These are phyloP conservation scores for Hylyphantes graminicola DNA, from an alignment of 1,140 invertebrate species.

Conservation along the genomic window DNA sequence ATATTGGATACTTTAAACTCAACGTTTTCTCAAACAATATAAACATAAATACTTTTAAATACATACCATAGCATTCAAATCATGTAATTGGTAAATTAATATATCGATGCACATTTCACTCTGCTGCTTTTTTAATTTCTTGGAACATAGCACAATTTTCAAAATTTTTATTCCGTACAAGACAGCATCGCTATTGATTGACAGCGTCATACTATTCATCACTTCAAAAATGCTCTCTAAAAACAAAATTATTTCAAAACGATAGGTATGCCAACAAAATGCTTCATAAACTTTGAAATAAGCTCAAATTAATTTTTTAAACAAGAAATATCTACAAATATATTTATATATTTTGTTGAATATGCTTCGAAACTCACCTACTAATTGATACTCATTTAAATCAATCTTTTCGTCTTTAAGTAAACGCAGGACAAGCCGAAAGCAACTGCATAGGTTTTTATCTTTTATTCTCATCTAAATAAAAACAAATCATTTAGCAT, in stretches of 20 bases:
- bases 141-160: neutral
- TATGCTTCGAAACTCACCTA: constrained; percentile 40
- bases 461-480: constrained; percentile 29
- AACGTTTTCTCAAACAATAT: too few species aligned
- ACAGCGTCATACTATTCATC: neutral
- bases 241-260: neutral
- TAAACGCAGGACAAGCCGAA: neutral
- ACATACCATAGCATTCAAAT: constrained; percentile 1
- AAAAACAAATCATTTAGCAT: too few species aligned
- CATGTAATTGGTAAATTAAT: neutral
- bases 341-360: too few species aligned
- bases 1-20: too few species aligned
- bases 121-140: neutral
- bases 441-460: constrained; percentile 18
- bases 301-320: neutral
- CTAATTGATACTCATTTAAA: neutral
- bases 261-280: neutral
- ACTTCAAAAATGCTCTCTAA: neutral
- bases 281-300: neutral
- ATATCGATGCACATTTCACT: neutral
- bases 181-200: neutral
- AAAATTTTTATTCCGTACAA: constrained; percentile 1
- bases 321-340: too few species aligned
- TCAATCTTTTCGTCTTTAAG: constrained; percentile 2
- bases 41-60: too few species aligned